Conservation (phyloP, 2,888 invertebrate species). For the Melieria picta region DNA sequence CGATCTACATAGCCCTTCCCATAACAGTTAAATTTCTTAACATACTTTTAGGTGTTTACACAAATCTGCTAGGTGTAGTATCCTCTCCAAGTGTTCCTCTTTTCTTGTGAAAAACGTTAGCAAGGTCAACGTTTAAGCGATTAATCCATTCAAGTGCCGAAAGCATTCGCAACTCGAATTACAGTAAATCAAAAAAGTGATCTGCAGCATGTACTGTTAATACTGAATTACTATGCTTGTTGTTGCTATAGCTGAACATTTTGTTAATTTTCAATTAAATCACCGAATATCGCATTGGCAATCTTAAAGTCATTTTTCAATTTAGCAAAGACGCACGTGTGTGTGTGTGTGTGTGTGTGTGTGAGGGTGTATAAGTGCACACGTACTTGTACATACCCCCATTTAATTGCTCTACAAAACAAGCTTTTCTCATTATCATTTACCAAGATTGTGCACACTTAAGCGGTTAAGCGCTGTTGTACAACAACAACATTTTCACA, state of each 20-base stretch:
- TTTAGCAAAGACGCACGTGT: background rate
- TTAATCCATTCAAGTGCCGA: too few species aligned
- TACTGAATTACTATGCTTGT: too few species aligned
- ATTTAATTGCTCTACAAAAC: constrained; percentile 17
- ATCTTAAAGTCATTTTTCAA: constrained; percentile 13
- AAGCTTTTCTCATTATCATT: constrained; percentile 16
- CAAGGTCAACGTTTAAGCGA: too few species aligned
- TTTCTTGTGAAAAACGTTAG: too few species aligned
- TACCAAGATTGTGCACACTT: constrained; percentile 1
- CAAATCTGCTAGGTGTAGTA: too few species aligned
- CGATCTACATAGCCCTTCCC: too few species aligned
- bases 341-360: background rate
- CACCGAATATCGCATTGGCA: background rate
- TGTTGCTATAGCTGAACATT: background rate
- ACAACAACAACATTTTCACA: background rate
- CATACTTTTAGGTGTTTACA: too few species aligned
- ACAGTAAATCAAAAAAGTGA: too few species aligned
- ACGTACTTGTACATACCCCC: background rate
- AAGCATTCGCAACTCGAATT: too few species aligned
- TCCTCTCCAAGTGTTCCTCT: too few species aligned
- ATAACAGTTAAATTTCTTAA: too few species aligned
- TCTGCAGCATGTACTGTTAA: too few species aligned
- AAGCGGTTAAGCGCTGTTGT: constrained; percentile 18
- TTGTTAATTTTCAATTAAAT: background rate
- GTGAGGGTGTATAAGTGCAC: background rate